Evolutionary conservation across 2,113 vertebrate species (phyloP), one percentile per base, ranked within the genome.

Genomic region (Chaetodon auriga): DNA sequence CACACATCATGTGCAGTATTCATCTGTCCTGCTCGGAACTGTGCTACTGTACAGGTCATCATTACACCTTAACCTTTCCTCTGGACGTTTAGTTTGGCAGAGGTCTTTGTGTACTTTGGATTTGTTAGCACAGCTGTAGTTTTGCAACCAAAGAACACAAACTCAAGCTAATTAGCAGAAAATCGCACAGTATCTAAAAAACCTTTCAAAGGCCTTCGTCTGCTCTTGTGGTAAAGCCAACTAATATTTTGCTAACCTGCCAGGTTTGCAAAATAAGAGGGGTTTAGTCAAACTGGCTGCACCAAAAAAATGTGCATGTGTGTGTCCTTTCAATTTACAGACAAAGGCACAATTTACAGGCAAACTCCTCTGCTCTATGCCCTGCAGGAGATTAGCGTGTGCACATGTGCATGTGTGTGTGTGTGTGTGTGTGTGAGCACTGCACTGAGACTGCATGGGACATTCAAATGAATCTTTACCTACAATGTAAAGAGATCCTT

Each of bases 401-500:
- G 38, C 36, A 41, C 30, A 55, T 61, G 35, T 48, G n/a, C 4
- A 10, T 46, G 66, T 68, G 16, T 53, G 48, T 14, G 30, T 5
- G 43, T 7, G 5, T 7, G 41, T 14, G 66, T 60, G 53, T 68
- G 23, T 35, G 35, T 18, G 43, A 38, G 12, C 10, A 30, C 30
- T 2, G 1, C 30, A 30, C 30, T 30, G 30, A 30, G 30, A 30
- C 30, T 30, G 30, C 30, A 30, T 30, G 36, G 45, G 65, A 46
- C 60, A 69, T 62, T 68, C 19, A 46, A 62, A 82, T 38, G 73
- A 87, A 75, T 72, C 62, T 75, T 45, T 12, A 51, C 77, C 75
- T 74, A 62, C 87, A 58, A 71, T 62, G 66, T 74, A 72, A 68
- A 74, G 82, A 86, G 69, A 89, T 79, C 75, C 80, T 80, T 80